Percentiles rank a stretch among this genome's conserved stretches.
Evolutionary conservation across 1,140 invertebrate species (phyloP).

Genomic region (Drosophila rufa): DNA sequence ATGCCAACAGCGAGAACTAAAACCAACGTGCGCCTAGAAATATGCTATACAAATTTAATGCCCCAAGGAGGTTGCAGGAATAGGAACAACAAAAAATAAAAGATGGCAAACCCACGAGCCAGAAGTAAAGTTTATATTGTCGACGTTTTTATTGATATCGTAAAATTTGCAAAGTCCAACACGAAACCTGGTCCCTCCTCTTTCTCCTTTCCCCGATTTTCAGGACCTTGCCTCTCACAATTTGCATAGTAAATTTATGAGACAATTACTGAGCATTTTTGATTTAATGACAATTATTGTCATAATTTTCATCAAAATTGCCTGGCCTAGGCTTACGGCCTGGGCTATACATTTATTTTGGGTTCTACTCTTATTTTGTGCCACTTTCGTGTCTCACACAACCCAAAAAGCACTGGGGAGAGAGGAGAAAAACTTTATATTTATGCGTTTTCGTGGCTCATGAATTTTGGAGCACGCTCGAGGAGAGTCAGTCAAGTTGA

Average conservation of each 20-base stretch:
- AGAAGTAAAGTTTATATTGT: conserved; percentile 83
- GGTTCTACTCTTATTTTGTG: conserved; percentile 45
- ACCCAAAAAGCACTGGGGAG: conserved; percentile 4
- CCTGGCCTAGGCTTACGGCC: conserved; percentile 57
- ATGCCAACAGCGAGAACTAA: conserved; percentile 49
- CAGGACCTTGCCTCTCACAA: conserved; percentile 59
- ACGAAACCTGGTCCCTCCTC: conserved; percentile 54
- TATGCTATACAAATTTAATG: conserved; percentile 67
- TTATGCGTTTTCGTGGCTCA: conserved; percentile 81
- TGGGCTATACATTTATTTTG: conserved; percentile 58
- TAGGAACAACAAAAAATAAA: conserved; percentile 9
- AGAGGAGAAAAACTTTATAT: conserved; percentile 63
- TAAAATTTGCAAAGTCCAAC: conserved; percentile 77
- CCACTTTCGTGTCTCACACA: conserved; percentile 65
- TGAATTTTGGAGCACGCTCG: conserved; percentile 78
- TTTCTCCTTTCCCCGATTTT: background rate
- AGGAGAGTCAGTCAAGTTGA: conserved; percentile 63
- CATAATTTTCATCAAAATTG: conserved; percentile 84
- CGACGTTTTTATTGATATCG: conserved; percentile 84
- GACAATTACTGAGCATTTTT: conserved; percentile 83
- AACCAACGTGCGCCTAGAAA: conserved; percentile 73
- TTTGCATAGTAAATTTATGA: conserved; percentile 84
- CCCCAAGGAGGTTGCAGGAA: conserved; percentile 29
- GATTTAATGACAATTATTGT: conserved; percentile 84
- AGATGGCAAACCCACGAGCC: conserved; percentile 26